Evolutionary conservation across 2,113 vertebrate genomes (phyloP).

Genomic region (Anas platyrhynchos): DNA sequence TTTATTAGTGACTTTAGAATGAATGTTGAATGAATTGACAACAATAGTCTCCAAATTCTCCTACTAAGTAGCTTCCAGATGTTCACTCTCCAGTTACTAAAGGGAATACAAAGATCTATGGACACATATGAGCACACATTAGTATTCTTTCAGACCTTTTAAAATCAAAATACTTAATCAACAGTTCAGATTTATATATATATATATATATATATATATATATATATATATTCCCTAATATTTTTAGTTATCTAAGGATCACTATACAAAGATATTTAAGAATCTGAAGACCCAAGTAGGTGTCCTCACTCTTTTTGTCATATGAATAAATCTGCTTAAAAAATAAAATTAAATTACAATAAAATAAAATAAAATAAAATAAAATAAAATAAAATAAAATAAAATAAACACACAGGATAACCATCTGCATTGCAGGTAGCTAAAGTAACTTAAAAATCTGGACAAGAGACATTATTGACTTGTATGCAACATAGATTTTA

Average conservation of each 20-base stretch:
- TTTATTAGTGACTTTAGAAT: not conserved
- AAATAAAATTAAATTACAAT: not conserved
- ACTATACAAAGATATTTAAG: not conserved
- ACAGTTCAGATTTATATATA: not conserved
- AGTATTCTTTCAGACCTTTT: not conserved
- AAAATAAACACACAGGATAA: not conserved
- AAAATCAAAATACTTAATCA: not conserved
- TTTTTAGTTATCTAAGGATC: not conserved
- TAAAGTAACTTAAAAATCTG: not conserved
- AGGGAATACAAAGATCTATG: not conserved
- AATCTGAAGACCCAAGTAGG: not conserved
- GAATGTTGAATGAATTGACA: slow-evolving; percentile 11
- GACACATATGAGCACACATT: not conserved
- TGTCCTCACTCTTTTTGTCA: not conserved
- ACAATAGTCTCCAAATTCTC: not conserved
- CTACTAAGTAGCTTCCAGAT: slow-evolving; percentile 3
- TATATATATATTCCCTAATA: not conserved
- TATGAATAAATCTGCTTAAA: not conserved
- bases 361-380: too few relatives aligned
- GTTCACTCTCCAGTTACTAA: not conserved
- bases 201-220: too few relatives aligned
- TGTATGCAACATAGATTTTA: not conserved
- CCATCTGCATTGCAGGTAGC: not conserved
- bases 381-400: not conserved
- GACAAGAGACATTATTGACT: not conserved